Conservation (phyloP, 2,888 invertebrate genomes). For the Ptychoptera albimana region DNA sequence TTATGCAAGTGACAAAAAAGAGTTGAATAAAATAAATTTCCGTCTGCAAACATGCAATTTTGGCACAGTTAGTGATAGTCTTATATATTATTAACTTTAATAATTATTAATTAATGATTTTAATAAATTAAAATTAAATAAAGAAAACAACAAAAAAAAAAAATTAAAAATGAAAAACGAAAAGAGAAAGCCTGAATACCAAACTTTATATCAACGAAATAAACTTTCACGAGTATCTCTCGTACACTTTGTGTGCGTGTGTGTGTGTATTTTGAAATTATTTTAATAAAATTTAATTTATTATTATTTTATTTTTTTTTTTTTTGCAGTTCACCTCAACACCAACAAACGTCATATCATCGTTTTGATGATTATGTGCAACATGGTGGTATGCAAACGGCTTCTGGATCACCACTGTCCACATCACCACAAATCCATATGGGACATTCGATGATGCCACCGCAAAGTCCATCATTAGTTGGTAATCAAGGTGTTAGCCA, state of each 20-base stretch:
- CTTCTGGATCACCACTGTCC: background rate
- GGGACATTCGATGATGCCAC: constrained; percentile 1
- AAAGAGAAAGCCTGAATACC: background rate
- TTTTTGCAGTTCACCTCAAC: constrained; percentile 2
- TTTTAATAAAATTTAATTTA: background rate
- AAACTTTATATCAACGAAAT: background rate
- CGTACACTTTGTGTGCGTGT: too few species aligned
- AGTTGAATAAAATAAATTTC: too few species aligned
- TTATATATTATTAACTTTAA: too few species aligned
- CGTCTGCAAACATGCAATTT: too few species aligned
- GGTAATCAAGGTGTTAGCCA: constrained; percentile 6
- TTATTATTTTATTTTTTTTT: background rate
- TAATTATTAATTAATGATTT: too few species aligned
- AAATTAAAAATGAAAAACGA: background rate
- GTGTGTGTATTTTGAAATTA: background rate
- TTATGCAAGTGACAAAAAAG: too few species aligned
- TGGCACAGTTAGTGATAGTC: too few species aligned
- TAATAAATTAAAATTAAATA: too few species aligned
- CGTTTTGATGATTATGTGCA: constrained; percentile 2
- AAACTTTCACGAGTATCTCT: background rate
- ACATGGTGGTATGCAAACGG: background rate
- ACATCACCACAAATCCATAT: constrained; percentile 1
- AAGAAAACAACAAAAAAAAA: too few species aligned
- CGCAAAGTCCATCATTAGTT: constrained; percentile 2
- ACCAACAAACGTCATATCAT: background rate